Evolutionary conservation across 2,113 vertebrate species (phyloP), one percentile per base, ranked within the genome.

Genomic region (Sorex fumeus): DNA sequence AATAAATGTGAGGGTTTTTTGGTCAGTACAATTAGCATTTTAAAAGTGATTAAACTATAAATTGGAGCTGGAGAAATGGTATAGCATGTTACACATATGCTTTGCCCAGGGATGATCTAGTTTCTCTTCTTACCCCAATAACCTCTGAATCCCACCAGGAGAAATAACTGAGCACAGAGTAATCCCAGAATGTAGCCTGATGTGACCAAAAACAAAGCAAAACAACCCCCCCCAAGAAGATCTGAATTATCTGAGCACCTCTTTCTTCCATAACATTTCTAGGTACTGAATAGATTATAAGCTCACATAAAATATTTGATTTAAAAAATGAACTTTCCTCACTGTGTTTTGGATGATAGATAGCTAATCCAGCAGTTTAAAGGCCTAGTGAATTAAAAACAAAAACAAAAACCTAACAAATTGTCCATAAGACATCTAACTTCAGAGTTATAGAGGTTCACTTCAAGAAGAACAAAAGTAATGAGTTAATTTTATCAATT

Each of bases 311-410:
- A 72, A 75, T 82, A 40, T 0, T 67, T 3, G 3, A 47, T 90
- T 88, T 88, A 43, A 81, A 87, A 92, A 84, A 25, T 88, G 83
- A 9, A 88, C 34, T 84, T 95, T 84, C 23, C 27, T 79, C 47
- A 15, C 10, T 47, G 34, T 6, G 11, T 72, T 93, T 91, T 34
- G 40, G 8, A 70, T 50, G 10, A 74, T n/a, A n/a, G n/a, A n/a
- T n/a, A n/a, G n/a, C n/a, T n/a, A n/a, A n/a, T n/a, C n/a, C 62
- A 10, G 21, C 95, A 94, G 6, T 12, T 36, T 19, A 62, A 80
- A 81, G 6, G 28, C 64, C 8, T 90, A 1, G 28, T 67, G 10
- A 90, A 69, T 36, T 91, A 83, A 93, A 87, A 16, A 87, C 84
- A 64, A 23, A 64, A n/a, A n/a, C n/a, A n/a, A n/a, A 66, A 50